Conservation (phyloP, 2,888 invertebrate genomes). For the Hydriomena furcata region DNA sequence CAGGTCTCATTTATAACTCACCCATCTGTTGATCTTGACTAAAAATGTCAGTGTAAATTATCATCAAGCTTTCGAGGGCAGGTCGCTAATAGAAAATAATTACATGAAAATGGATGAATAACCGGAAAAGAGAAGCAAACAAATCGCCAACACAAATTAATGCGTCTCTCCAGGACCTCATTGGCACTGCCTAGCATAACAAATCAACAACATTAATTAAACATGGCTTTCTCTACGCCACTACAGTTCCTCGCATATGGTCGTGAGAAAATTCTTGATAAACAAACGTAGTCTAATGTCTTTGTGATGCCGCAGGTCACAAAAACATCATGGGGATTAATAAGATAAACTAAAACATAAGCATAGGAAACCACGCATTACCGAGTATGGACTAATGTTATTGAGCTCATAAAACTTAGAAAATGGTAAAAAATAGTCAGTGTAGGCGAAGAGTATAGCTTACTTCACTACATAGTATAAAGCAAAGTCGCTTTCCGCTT, state of each 20-base stretch:
- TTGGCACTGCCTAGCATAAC: slow-evolving; percentile 30
- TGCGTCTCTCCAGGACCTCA: slow-evolving; percentile 29
- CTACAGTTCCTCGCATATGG: slow-evolving; percentile 60
- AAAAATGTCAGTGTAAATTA: background rate
- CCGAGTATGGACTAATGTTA: background rate
- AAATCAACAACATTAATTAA: slow-evolving; percentile 41
- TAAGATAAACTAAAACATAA: slow-evolving; percentile 11
- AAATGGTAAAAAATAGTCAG: no score
- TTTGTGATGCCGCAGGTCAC: slow-evolving; percentile 60
- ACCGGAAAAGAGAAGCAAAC: slow-evolving; percentile 32
- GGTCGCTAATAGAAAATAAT: slow-evolving; percentile 9
- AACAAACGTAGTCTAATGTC: slow-evolving; percentile 57
- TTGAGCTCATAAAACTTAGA: no score
- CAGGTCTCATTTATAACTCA: no score
- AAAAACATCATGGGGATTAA: slow-evolving; percentile 21
- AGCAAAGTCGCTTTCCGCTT: no score
- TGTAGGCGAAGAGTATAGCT: no score
- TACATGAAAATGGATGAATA: slow-evolving; percentile 22
- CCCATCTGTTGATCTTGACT: no score
- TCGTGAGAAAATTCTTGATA: slow-evolving; percentile 73
- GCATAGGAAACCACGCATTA: background rate
- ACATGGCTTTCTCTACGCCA: slow-evolving; percentile 47
- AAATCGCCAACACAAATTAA: slow-evolving; percentile 34
- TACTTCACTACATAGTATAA: no score
- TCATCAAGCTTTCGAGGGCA: background rate